Evolutionary conservation across 1,140 invertebrate genomes (phyloP), one percentile per base, ranked within the genome.

Genomic region (Drosophila virilis): DNA sequence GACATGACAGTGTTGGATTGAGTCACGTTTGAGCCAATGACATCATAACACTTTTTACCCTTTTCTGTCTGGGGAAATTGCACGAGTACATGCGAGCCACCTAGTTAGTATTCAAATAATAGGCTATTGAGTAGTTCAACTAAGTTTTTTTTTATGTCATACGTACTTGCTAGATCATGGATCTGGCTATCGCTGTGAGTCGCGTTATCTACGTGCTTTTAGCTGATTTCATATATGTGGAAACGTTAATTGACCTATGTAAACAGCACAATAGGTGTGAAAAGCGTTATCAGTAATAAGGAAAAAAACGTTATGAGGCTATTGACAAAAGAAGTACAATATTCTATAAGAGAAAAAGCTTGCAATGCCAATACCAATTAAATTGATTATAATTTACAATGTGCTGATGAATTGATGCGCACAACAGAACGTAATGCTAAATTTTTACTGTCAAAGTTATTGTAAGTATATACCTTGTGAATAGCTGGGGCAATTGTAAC

Each of bases 381-480:
- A 72, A 72, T 65, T 58, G 61, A 58, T 60, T 60, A 69, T n/a
- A 38, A 66, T 72, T 72, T 72, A 57, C 43, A 71, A 50, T 64
- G 6, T 28, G 28, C 22, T 28, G 40, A 33, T 55, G 12, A 66
- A 46, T 10, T 17, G 42, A 48, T 48, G 15, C 38, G 54, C 38
- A 33, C 3, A 28, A 28, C 3, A 28, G 22, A 28, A 28, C 22
- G 22, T 28, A 28, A 28, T 28, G 22, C 22, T 28, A 5, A 28
- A 28, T 28, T 28, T 28, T 28, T 5, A 28, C 22, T 4, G 22
- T 28, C 22, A 28, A 5, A 28, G 22, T 28, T 28, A 28, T 28
- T 28, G 0, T 28, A 28, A 5, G 22, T 28, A 28, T 22, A 22
- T 22, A 22, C 22, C 3, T 22, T 22, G 22, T 22, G 22, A 22